Evolutionary conservation across 2,797 vertebrate species (phyloP).

Genomic region (Dendrocincla fuliginosa): DNA sequence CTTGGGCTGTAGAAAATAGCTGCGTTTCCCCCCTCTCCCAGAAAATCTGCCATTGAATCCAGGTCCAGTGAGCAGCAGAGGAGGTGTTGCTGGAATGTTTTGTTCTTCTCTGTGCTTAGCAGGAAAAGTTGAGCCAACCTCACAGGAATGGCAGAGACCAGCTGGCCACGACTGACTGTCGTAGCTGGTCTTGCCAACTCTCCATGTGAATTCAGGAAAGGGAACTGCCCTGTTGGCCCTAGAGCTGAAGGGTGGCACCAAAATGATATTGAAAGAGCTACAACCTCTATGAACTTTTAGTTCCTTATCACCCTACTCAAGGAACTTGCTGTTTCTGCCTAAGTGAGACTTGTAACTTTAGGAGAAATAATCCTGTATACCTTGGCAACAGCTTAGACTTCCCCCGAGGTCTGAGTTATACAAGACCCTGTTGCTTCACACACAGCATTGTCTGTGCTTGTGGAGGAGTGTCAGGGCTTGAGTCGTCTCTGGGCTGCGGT

Average conservation of each 20-base stretch:
- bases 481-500: not conserved
- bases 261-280: not conserved
- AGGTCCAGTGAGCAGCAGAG: not conserved
- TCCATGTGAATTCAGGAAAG: not conserved
- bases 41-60: not conserved
- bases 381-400: not conserved
- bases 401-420: not conserved
- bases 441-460: not conserved
- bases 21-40: not conserved
- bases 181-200: not conserved
- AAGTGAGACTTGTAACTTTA: not conserved
- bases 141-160: not conserved
- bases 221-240: not conserved
- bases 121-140: not conserved
- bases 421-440: not conserved
- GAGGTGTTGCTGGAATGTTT: not conserved
- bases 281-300: not conserved
- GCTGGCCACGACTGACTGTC: not conserved
- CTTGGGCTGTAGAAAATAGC: not conserved
- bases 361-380: not conserved
- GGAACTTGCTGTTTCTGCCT: slow-evolving; percentile 5
- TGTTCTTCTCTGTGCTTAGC: not conserved
- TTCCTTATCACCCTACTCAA: not conserved
- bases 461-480: not conserved
- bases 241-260: not conserved